These are phyloP conservation scores for Pocillopora grandis DNA, from an alignment of 92 coral and sea anemone genomes.

Conservation along the genomic window DNA sequence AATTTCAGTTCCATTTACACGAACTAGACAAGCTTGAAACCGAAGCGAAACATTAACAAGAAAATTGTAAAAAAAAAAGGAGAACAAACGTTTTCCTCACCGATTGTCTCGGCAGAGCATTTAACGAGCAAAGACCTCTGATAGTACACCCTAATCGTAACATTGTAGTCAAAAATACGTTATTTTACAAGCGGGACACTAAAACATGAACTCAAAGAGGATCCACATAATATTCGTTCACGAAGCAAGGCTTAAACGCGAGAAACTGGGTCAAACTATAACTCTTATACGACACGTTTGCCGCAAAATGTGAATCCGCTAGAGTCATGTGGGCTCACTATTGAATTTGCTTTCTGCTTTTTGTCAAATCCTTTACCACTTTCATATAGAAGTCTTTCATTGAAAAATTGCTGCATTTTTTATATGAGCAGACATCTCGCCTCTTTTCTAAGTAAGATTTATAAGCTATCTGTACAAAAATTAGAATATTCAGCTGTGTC, in stretches of 20 bases:
- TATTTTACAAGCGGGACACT: too few relatives aligned
- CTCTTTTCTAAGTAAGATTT: background rate
- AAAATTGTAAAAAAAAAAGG: background rate
- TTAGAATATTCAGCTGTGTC: background rate
- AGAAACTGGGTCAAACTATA: background rate
- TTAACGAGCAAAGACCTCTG: slow-evolving; percentile 2
- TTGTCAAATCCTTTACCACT: background rate
- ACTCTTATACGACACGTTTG: background rate
- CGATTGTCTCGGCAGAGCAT: slow-evolving; percentile 24
- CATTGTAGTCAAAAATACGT: background rate
- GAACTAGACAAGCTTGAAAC: too few relatives aligned
- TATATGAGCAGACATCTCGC: background rate
- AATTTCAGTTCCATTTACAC: too few relatives aligned
- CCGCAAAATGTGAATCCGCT: background rate
- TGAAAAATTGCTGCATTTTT: background rate
- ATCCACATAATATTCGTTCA: too few relatives aligned
- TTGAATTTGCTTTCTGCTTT: background rate
- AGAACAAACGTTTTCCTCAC: slow-evolving; percentile 5
- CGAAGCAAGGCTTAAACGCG: too few relatives aligned
- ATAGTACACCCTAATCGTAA: slow-evolving; percentile 27
- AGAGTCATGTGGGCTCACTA: background rate
- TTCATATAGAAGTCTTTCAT: background rate
- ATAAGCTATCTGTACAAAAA: background rate
- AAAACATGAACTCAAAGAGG: too few relatives aligned
- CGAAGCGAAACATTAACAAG: too few relatives aligned